These are phyloP conservation scores for Phaedon cochleariae DNA, from an alignment of 2,888 invertebrate species.

Conservation along the genomic window DNA sequence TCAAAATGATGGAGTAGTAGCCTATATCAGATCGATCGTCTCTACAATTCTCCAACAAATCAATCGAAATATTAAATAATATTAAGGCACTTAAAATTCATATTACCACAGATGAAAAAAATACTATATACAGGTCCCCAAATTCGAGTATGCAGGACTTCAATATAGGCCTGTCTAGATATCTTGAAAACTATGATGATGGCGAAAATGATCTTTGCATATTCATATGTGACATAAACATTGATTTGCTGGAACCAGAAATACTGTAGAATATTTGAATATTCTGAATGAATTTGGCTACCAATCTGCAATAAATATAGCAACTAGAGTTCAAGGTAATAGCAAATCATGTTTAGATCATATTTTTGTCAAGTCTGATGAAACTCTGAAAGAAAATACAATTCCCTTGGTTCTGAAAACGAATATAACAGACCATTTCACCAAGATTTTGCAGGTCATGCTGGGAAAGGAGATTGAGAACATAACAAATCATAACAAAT, in stretches of 20 bases:
- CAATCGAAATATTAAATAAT: background rate
- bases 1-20: no score
- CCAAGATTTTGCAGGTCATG: background rate
- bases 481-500: slow-evolving; percentile 3
- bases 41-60: background rate
- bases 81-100: slow-evolving; percentile 3
- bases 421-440: slow-evolving; percentile 5
- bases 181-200: background rate
- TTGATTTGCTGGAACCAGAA: background rate
- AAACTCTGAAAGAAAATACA: slow-evolving; percentile 3
- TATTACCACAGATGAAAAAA: background rate
- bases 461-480: slow-evolving; percentile 3
- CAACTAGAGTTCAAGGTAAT: background rate
- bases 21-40: no score
- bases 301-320: background rate
- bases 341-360: background rate
- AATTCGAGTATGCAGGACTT: background rate
- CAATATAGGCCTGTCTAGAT: background rate
- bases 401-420: background rate
- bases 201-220: background rate
- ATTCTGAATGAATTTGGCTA: background rate
- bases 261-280: background rate
- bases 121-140: no score
- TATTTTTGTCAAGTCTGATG: background rate
- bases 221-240: background rate